Evolutionary conservation across 2,888 invertebrate genomes (phyloP), one percentile per base, ranked within the genome.

Genomic region (Aphidius colemani): DNA sequence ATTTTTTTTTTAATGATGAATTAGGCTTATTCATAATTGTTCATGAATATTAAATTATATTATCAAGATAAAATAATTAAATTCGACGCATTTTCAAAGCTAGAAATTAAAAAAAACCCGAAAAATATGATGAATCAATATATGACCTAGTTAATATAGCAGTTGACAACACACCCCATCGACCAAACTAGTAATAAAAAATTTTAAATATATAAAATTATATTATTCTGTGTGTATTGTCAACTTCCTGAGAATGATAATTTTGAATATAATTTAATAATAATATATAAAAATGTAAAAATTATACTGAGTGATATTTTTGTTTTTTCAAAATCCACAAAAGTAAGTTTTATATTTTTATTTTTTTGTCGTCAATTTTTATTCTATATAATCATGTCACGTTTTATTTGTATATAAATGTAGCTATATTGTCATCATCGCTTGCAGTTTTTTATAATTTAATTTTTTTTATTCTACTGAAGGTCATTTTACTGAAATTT

Each of bases 131-230:
- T 64, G 58, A 57, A 63, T 46, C n/a, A 49, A 58, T 43, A 63
- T 66, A 66, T 61, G 68, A 69, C 69, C 70, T 55, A 68, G 63
- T 67, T 70, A 56, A n/a, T 61, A 49, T 61, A 49, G 59, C n/a
- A 39, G 65, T 63, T 57, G 60, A 70, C 68, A 67, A 68, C 68
- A 66, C 59, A 60, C 64, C 66, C 64, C 57, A 70, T 70, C 70
- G 70, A 70, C 67, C 70, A 70, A 70, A 70, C 70, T 69, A 50
- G 11, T 48, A 45, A 63, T 62, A 64, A 61, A 63, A 67, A 44
- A 39, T 59, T 60, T 49, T 41, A 64, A 68, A 70, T 68, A 68
- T 57, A 5, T 2, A 13, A 13, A 13, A 30, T 30, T 2, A 30
- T 30, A 30, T 30, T 30, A 66, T 65, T 49, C 63, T 63, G 63